Evolutionary conservation across 2,113 vertebrate genomes (phyloP).

Genomic region (Xiphorhynchus elegans): DNA sequence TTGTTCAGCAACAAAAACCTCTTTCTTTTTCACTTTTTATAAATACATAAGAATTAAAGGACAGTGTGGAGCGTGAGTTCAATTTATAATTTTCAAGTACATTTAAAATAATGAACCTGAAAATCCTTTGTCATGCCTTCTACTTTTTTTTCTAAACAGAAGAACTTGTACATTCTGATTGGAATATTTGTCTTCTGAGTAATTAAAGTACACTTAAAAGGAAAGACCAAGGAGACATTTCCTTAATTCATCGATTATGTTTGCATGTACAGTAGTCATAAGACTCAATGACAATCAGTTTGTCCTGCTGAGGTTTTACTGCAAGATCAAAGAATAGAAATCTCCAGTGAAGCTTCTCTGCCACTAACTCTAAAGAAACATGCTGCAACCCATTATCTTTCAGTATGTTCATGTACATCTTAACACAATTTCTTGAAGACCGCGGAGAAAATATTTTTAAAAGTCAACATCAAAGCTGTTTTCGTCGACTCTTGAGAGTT

Average conservation of each 20-base stretch:
- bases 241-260: neutral
- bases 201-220: neutral
- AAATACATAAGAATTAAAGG: neutral
- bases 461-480: neutral
- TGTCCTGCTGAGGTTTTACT: neutral
- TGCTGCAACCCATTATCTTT: slow-evolving; percentile 3
- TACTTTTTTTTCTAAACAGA: neutral
- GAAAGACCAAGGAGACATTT: neutral
- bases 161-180: neutral
- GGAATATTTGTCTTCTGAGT: neutral
- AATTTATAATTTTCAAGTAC: neutral
- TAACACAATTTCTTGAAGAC: neutral
- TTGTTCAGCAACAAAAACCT: neutral
- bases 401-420: neutral
- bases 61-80: neutral
- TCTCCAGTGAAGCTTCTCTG: neutral
- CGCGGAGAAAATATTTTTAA: neutral
- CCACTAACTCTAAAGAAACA: neutral
- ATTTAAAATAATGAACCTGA: neutral
- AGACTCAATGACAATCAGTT: neutral
- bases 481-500: neutral
- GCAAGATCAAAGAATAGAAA: slow-evolving; percentile 37
- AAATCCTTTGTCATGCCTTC: neutral
- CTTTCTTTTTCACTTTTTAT: neutral
- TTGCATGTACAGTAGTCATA: neutral